Base-by-base conservation (phyloP, 2,797 vertebrate genomes). In the Cossypha caffra region DNA sequence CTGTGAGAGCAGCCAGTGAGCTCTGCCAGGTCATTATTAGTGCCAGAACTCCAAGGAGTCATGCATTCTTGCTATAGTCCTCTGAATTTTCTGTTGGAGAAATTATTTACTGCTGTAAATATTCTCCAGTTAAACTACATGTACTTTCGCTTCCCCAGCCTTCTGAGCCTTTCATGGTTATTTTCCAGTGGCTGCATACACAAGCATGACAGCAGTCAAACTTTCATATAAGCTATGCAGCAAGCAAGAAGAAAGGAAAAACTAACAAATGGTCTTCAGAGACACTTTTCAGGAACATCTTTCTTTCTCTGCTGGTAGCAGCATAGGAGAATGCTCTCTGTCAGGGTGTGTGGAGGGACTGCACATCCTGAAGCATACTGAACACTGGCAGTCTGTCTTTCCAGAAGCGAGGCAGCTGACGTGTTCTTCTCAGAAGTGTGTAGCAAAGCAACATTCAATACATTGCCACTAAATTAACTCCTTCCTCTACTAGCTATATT, bases 361-460 rank as follows among this genome's bases (percentile, higher is more conserved):
- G 5, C 31, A 16, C 15, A n/a, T 47, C 61, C 51, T 48, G 50
- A 59, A 64, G 45, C 54, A 48, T 26, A 26, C 61, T 33, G 48
- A 50, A 19, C 38, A 10, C 29, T 42, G 33, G 20, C 35, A 57
- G 20, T 85, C 48, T 81, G 20, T 83, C 55, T 88, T 76, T 57
- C 42, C n/a, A 57, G 67, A 35, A 69, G 48, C 0, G 0, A n/a
- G 20, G 52, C 21, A 88, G 19, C 29, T 91, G 74, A 37, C 0
- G 0, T 18, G 20, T 75, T 75, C 43, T 40, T 82, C 37, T 88
- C 52, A 69, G 75, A 50, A 13, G 1, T 15, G 10, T 21, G 21
- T 45, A 86, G 38, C 42, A 69, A 47, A 64, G 18, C 35, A 51
- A 7, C 28, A 21, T 82, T 76, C 31, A 47, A 5, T 64, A 55